phyloP scores from a whole-genome alignment of 2,797 vertebrate genomes.

The Catharus ustulatus region DNA sequence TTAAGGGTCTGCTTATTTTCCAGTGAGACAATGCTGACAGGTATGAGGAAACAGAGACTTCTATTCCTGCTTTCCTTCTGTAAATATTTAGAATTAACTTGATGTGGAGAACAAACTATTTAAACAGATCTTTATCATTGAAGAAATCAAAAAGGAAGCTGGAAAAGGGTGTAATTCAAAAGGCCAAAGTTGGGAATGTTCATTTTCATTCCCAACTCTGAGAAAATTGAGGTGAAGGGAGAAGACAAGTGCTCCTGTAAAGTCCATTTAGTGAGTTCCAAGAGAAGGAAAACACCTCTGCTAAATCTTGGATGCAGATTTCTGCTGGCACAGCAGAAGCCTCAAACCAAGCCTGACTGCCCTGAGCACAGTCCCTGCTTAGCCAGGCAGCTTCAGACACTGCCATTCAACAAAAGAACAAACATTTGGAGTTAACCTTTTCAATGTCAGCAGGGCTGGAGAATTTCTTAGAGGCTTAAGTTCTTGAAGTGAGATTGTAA shows the following conservation, averaged over 20 bases:
- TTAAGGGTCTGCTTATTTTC: not conserved
- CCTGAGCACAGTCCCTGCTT: no score
- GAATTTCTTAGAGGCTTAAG: conserved; percentile 63
- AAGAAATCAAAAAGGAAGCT: conserved; percentile 18
- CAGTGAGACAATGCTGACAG: not conserved
- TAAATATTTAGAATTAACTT: conserved; percentile 33
- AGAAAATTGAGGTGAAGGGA: conserved; percentile 23
- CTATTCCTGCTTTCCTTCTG: conserved; percentile 11
- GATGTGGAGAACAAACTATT: not conserved
- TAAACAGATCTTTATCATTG: not conserved
- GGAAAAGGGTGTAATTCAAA: not conserved
- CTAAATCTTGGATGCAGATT: not conserved
- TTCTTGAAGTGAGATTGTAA: conserved; percentile 49
- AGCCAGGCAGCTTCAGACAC: not conserved
- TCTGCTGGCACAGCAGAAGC: conserved; percentile 46
- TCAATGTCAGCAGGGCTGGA: conserved; percentile 39
- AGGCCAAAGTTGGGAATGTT: not conserved
- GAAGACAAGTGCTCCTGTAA: not conserved
- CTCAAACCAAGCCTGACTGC: not conserved
- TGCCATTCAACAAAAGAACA: conserved; percentile 12
- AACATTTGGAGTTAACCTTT: conserved; percentile 60
- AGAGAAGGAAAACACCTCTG: conserved; percentile 28
- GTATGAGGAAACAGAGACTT: not conserved
- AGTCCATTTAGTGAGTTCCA: conserved; percentile 1
- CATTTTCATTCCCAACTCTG: not conserved